These are phyloP conservation scores for Chloroceryle aenea DNA, from an alignment of 2,113 vertebrate genomes.

Conservation along the genomic window DNA sequence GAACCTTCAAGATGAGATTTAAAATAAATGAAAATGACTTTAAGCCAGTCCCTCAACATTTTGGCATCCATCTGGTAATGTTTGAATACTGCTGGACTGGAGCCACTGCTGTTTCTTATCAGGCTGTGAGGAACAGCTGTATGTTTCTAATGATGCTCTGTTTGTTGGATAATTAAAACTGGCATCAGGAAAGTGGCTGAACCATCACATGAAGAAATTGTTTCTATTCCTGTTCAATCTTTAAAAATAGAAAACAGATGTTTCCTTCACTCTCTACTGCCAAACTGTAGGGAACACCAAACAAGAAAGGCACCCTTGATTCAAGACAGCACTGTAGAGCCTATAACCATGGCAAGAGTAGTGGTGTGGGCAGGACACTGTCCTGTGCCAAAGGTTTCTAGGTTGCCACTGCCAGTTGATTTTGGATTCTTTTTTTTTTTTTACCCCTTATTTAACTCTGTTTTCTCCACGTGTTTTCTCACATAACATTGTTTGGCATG, in stretches of 20 bases:
- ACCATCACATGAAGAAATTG: not conserved
- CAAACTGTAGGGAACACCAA: not conserved
- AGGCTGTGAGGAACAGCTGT: not conserved
- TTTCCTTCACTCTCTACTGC: not conserved
- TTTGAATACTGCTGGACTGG: not conserved
- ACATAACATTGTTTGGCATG: not conserved
- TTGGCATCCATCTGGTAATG: not conserved
- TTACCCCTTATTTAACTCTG: not conserved
- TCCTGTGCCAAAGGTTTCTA: not conserved
- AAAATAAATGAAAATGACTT: not conserved
- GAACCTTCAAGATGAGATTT: not conserved
- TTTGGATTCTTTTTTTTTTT: not conserved
- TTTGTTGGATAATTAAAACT: not conserved
- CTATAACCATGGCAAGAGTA: not conserved
- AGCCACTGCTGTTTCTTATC: not conserved
- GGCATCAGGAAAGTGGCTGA: not conserved
- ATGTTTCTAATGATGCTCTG: not conserved
- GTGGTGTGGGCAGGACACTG: not conserved
- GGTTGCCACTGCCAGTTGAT: not conserved
- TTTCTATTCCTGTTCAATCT: not conserved
- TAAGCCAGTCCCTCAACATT: not conserved
- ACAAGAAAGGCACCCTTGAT: not conserved
- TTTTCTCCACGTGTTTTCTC: not conserved
- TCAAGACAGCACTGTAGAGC: not conserved
- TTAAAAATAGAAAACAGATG: not conserved